Evolutionary conservation across 2,797 vertebrate genomes (phyloP).

Genomic region (Sus cebifrons): DNA sequence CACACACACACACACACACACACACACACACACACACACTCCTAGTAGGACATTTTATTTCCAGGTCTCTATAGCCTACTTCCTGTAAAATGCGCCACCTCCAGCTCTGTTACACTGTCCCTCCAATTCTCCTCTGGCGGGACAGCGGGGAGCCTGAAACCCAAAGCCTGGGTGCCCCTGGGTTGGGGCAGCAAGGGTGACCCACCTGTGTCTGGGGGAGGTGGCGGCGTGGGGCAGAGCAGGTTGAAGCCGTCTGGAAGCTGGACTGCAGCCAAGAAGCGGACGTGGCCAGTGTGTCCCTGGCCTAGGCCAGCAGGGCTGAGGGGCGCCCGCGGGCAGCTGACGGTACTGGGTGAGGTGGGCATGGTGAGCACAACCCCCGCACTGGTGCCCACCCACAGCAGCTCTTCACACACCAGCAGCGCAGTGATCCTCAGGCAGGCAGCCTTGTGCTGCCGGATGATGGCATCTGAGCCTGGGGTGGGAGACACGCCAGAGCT

Average conservation of each 20-base stretch:
- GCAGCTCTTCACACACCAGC: slow-evolving; percentile 96
- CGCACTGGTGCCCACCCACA: slow-evolving; percentile 99
- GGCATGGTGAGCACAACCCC: slow-evolving; percentile 96
- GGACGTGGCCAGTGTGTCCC: slow-evolving; percentile 98
- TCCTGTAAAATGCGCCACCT: neutral
- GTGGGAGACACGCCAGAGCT: neutral
- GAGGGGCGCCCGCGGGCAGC: slow-evolving; percentile 89
- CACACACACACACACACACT: neutral
- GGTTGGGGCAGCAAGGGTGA: neutral
- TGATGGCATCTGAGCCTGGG: slow-evolving; percentile 97
- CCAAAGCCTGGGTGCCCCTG: neutral
- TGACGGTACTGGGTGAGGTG: slow-evolving; percentile 91
- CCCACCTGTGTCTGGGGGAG: slow-evolving; percentile 77
- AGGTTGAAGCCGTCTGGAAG: slow-evolving; percentile 95
- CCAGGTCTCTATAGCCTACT: neutral
- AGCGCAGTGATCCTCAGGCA: slow-evolving; percentile 98
- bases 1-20: neutral
- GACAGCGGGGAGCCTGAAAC: neutral
- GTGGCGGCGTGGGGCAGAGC: slow-evolving; percentile 91
- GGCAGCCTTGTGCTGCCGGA: slow-evolving; percentile 99
- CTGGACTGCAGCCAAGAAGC: slow-evolving; percentile 97
- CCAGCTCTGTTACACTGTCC: neutral
- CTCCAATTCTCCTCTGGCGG: neutral
- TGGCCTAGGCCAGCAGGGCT: slow-evolving; percentile 96
- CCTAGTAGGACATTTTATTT: neutral